phyloP scores from a whole-genome alignment of 1,140 invertebrate genomes.

The Teleogryllus occipitalis region DNA sequence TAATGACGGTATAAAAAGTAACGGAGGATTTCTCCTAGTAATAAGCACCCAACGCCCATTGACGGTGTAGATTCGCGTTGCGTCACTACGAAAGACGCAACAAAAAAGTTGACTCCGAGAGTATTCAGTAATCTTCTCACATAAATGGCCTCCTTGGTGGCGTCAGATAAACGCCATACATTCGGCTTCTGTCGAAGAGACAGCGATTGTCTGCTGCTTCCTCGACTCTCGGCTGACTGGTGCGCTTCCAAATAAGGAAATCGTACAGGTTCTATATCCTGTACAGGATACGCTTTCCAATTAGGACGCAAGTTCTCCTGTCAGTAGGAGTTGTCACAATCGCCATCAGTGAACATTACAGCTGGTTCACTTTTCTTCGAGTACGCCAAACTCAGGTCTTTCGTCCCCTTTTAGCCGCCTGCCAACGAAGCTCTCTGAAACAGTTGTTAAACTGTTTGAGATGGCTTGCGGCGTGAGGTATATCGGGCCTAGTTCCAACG shows the following conservation, averaged over 20 bases:
- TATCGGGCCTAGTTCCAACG: constrained; percentile 32
- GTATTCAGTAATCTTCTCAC: constrained; percentile 18
- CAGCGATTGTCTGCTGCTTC: constrained; percentile 30
- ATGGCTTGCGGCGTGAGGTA: constrained; percentile 30
- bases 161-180: constrained; percentile 26
- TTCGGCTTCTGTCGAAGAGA: constrained; percentile 32
- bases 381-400: neutral
- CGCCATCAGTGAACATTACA: constrained; percentile 28
- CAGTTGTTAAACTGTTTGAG: constrained; percentile 29
- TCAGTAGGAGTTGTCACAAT: constrained; percentile 27
- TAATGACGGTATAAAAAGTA: no score
- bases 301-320: no score
- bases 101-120: neutral
- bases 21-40: no score
- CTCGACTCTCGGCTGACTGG: constrained; percentile 27
- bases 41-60: no score
- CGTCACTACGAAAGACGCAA: no score
- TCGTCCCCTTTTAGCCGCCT: constrained; percentile 25
- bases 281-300: constrained; percentile 28
- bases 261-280: no score
- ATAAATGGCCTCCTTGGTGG: constrained; percentile 22
- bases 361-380: neutral
- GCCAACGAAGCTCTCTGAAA: constrained; percentile 27
- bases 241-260: constrained; percentile 23
- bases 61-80: no score